Percentiles rank a stretch among this genome's conserved stretches.
These are phyloP conservation scores for Idaea straminata DNA, from an alignment of 2,888 invertebrate genomes.

Conservation along the genomic window DNA sequence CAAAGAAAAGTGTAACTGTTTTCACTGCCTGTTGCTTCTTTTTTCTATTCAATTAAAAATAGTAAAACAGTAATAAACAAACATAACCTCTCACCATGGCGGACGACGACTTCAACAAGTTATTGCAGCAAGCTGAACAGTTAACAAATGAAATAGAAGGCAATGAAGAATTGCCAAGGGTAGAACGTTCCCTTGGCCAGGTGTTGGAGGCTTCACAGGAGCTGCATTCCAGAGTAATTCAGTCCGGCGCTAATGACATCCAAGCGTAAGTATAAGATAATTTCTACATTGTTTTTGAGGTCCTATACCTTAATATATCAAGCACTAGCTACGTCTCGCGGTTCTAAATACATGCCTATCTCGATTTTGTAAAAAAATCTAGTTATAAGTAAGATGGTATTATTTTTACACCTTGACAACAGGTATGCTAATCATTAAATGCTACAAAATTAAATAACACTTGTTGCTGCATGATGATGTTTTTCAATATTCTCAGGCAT, in stretches of 20 bases:
- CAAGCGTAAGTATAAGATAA: slow-evolving; percentile 87
- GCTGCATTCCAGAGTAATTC: slow-evolving; percentile 91
- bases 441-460: too few relatives aligned
- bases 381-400: too few relatives aligned
- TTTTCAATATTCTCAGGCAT: slow-evolving; percentile 79
- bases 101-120: slow-evolving; percentile 88
- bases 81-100: slow-evolving; percentile 66
- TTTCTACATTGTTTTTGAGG: not conserved
- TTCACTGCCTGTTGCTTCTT: not conserved
- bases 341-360: too few relatives aligned
- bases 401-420: too few relatives aligned
- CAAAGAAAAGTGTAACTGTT: not conserved
- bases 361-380: too few relatives aligned
- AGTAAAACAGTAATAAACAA: slow-evolving; percentile 12
- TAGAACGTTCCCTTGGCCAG: slow-evolving; percentile 94
- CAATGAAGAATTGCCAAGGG: slow-evolving; percentile 89
- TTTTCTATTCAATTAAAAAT: not conserved
- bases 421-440: too few relatives aligned
- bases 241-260: slow-evolving; percentile 92
- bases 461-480: not conserved
- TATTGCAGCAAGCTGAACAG: slow-evolving; percentile 95
- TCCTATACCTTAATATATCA: too few relatives aligned
- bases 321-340: not conserved
- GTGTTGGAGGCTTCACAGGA: slow-evolving; percentile 95
- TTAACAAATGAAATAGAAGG: slow-evolving; percentile 93